Conservation (phyloP, 2,888 invertebrate genomes). For the Bedellia somnulentella region DNA sequence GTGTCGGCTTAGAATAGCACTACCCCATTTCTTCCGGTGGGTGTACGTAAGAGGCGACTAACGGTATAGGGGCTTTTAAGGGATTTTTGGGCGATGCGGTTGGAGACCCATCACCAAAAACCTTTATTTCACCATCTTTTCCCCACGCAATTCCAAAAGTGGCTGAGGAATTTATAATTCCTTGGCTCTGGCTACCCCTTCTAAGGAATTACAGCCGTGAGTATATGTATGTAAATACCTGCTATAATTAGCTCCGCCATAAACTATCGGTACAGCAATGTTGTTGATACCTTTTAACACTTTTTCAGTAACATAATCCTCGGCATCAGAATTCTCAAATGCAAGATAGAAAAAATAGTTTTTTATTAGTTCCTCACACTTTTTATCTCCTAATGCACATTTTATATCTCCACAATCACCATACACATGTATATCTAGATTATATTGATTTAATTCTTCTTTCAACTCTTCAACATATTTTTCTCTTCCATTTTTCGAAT, state of each 20-base stretch:
- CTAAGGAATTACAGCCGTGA: too few species aligned
- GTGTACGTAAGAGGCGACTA: too few species aligned
- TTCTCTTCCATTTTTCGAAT: conserved; percentile 20
- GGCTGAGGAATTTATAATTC: too few species aligned
- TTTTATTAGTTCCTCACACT: conserved; percentile 31
- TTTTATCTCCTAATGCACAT: conserved; percentile 21
- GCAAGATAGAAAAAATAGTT: conserved; percentile 37
- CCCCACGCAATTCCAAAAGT: too few species aligned
- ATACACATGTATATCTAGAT: conserved; percentile 27
- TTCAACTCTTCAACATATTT: conserved; percentile 24
- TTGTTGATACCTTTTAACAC: conserved; percentile 25
- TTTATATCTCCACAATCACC: conserved; percentile 29
- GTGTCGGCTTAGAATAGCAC: too few species aligned
- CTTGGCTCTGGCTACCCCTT: too few species aligned
- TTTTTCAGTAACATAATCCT: conserved; percentile 32
- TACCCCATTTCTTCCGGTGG: too few species aligned
- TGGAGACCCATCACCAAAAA: too few species aligned
- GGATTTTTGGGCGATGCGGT: too few species aligned
- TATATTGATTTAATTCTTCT: conserved; percentile 27
- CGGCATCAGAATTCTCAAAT: conserved; percentile 27
- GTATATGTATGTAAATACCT: too few species aligned
- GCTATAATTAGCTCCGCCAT: conserved; percentile 26
- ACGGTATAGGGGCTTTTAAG: too few species aligned
- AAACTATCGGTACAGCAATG: conserved; percentile 30
- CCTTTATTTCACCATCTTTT: too few species aligned